phyloP scores from a whole-genome alignment of 2,888 invertebrate species.

The Epsilonema sp. region DNA sequence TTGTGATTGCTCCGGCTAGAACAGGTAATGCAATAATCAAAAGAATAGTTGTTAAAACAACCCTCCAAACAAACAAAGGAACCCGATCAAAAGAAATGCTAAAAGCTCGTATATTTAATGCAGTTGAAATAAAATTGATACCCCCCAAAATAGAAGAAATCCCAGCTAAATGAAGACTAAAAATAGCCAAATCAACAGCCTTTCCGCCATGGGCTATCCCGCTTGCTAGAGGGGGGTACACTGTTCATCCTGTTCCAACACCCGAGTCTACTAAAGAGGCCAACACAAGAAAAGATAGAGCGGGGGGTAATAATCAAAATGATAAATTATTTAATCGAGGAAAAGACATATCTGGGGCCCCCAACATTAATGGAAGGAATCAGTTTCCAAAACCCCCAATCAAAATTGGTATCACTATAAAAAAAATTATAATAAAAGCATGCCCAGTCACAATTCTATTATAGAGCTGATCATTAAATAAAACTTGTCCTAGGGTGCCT shows the following conservation, averaged over 20 bases:
- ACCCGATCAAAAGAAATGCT: constrained; percentile 45
- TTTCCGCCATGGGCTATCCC: constrained; percentile 45
- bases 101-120: constrained; percentile 47
- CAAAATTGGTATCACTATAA: constrained; percentile 40
- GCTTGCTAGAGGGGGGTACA: constrained; percentile 49
- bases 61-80: constrained; percentile 52
- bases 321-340: constrained; percentile 67
- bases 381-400: constrained; percentile 62
- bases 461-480: constrained; percentile 58
- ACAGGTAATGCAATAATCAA: constrained; percentile 50
- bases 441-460: constrained; percentile 57
- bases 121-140: constrained; percentile 59
- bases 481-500: too few species aligned
- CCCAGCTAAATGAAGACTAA: constrained; percentile 53
- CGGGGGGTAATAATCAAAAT: constrained; percentile 54
- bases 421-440: constrained; percentile 63
- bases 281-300: constrained; percentile 44
- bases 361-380: constrained; percentile 52
- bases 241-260: constrained; percentile 55
- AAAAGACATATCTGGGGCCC: constrained; percentile 57
- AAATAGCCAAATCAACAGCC: constrained; percentile 54
- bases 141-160: constrained; percentile 43
- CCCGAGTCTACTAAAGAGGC: constrained; percentile 48
- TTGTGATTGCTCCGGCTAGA: constrained; percentile 56
- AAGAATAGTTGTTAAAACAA: constrained; percentile 45